Percentiles rank a stretch among this genome's conserved stretches.
Conservation (phyloP, 2,797 vertebrate genomes). For the Myripristis jacobus region DNA sequence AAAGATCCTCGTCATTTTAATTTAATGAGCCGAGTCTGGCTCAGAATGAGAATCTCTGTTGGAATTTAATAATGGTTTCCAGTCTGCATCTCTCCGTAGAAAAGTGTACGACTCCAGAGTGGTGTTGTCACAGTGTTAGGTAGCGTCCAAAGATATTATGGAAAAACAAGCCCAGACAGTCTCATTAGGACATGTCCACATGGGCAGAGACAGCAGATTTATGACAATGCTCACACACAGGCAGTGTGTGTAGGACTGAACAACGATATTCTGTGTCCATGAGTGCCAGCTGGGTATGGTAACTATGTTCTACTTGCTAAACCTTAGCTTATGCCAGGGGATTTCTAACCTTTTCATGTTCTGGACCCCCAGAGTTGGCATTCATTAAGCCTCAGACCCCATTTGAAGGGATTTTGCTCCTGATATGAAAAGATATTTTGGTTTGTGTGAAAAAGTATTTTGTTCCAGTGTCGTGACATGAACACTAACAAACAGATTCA, state of each 20-base stretch:
- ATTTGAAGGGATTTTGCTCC: too few relatives aligned
- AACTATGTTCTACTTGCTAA: too few relatives aligned
- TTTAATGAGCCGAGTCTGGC: slow-evolving; percentile 72
- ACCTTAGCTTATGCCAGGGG: too few relatives aligned
- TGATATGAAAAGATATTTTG: too few relatives aligned
- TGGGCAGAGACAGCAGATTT: slow-evolving; percentile 56
- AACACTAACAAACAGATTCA: too few relatives aligned
- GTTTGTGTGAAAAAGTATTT: too few relatives aligned
- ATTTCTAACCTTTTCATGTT: too few relatives aligned
- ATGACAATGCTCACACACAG: slow-evolving; percentile 55
- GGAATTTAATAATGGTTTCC: slow-evolving; percentile 81
- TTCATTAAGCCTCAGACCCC: too few relatives aligned
- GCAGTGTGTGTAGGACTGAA: slow-evolving; percentile 53
- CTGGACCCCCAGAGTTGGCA: too few relatives aligned
- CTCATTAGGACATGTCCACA: slow-evolving; percentile 70
- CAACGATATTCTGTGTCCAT: slow-evolving; percentile 53
- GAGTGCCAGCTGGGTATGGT: too few relatives aligned
- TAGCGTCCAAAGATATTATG: slow-evolving; percentile 72
- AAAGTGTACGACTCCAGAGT: slow-evolving; percentile 58
- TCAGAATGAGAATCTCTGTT: slow-evolving; percentile 68
- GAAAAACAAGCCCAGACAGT: slow-evolving; percentile 72
- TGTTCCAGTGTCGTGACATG: too few relatives aligned
- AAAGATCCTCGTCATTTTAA: slow-evolving; percentile 75
- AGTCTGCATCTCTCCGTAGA: slow-evolving; percentile 55
- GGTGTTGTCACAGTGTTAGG: slow-evolving; percentile 83